Evolutionary conservation across 2,797 vertebrate genomes (phyloP).

Genomic region (Coreius guichenoti): DNA sequence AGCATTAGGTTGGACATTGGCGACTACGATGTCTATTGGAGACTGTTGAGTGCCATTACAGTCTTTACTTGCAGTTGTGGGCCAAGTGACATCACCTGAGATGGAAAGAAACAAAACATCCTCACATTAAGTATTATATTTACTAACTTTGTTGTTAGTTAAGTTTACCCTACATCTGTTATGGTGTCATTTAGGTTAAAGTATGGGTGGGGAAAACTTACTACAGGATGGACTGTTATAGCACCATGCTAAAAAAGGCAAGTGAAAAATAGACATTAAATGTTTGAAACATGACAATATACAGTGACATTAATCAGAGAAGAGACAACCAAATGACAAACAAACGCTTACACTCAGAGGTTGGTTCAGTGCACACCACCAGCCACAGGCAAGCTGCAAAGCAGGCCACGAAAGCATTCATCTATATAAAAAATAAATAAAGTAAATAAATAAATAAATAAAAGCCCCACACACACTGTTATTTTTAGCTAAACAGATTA

Average conservation of each 20-base stretch:
- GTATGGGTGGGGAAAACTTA: conserved; percentile 57
- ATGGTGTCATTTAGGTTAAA: not conserved
- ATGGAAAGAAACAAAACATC: too few species aligned
- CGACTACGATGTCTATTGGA: conserved; percentile 74
- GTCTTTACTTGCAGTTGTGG: fast-evolving
- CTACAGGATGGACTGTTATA: conserved; percentile 66
- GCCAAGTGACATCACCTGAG: conserved; percentile 69
- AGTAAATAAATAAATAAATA: too few species aligned
- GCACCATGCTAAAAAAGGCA: conserved; percentile 72
- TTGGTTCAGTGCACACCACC: not conserved
- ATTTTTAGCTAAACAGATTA: too few species aligned
- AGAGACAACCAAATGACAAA: not conserved
- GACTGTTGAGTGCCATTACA: conserved; percentile 76
- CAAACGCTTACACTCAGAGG: conserved; percentile 12
- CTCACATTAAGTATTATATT: too few species aligned
- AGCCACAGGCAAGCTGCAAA: conserved; percentile 55
- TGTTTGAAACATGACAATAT: not conserved
- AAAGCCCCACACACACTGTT: too few species aligned
- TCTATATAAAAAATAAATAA: too few species aligned
- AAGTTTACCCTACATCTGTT: not conserved
- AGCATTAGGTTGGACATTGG: fast-evolving
- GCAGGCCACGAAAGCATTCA: conserved; percentile 58
- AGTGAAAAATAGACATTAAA: not conserved
- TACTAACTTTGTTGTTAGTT: not conserved
- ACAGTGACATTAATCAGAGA: not conserved